phyloP scores from a whole-genome alignment of 2,888 invertebrate genomes.

The Hesperia comma region DNA sequence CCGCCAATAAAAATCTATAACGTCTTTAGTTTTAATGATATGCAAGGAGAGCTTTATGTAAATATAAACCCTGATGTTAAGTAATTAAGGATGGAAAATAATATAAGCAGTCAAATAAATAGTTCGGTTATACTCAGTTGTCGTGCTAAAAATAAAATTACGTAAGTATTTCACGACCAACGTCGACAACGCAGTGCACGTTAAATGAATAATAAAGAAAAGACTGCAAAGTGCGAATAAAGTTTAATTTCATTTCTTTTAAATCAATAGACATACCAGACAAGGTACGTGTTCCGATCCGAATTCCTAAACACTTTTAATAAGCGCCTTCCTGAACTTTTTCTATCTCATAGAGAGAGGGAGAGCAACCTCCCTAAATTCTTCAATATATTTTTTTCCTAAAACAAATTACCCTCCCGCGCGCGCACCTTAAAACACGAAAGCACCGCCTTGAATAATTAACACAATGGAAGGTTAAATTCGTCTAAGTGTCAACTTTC shows the following conservation, averaged over 20 bases:
- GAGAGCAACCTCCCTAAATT: constrained; percentile 74
- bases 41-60: too few relatives aligned
- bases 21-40: too few relatives aligned
- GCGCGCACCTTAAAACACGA: constrained; percentile 78
- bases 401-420: constrained; percentile 79
- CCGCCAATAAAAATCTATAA: too few relatives aligned
- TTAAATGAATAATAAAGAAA: not conserved
- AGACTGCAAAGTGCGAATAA: not conserved
- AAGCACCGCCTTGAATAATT: constrained; percentile 81
- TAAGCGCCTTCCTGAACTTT: constrained; percentile 66
- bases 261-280: constrained; percentile 58
- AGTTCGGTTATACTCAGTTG: too few relatives aligned
- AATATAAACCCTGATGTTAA: too few relatives aligned
- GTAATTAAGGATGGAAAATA: too few relatives aligned
- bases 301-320: constrained; percentile 80
- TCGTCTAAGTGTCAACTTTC: constrained; percentile 82
- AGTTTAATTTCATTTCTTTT: constrained; percentile 27
- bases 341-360: constrained; percentile 55
- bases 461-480: constrained; percentile 83
- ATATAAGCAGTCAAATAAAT: too few relatives aligned
- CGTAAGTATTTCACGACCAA: too few relatives aligned
- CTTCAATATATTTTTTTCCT: constrained; percentile 66
- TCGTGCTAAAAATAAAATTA: too few relatives aligned
- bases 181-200: too few relatives aligned
- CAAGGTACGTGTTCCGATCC: constrained; percentile 63